Base-by-base conservation (phyloP, 2,888 invertebrate species). In the Ophioninae sp. region DNA sequence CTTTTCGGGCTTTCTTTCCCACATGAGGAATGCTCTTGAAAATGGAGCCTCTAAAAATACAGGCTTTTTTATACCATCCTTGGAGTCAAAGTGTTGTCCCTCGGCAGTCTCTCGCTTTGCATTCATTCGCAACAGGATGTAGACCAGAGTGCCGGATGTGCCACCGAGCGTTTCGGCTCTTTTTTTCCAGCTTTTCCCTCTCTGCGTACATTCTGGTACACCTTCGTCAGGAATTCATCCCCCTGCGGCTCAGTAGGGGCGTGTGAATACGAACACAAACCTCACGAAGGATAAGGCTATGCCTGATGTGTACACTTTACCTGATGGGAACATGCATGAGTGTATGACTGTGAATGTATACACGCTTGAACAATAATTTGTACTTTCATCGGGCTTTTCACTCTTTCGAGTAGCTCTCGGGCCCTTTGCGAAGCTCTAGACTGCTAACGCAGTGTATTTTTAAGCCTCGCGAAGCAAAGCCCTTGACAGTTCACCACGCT, bases 191-290 rank as follows among this genome's bases (percentile, higher is more conserved):
- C 56, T 44, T 64, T 78, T 74, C 69, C 39, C 67, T 64, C 64
- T 41, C 39, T 64, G 67, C 67, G 20, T 59, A 37, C 39, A 69
- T 61, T 68, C 22, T 59, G 6, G 8, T 59, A 41, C 71, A 30
- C 75, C 71, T 72, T 83, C 72, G 74, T 79, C 61, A 72, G 73
- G 63, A 76, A 76, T 79, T 75, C 76, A 73, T 83, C 22, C 72
- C 59, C 23, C 8, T 59, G 58, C 58, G 44, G 81, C 59, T 72
- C 44, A 59, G 37, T 44, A 65, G 41, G 58, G 56, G 64, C 73
- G 79, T 17, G 51, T 63, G 76, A 80, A 83, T 20, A 59, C 69
- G 39, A 71, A 39, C 39, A 71, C n/a, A 59, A 39, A 71, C 30
- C 37, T 41, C 37, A 59, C 58, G 59, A 58, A n/a, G 20, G 20